Evolutionary conservation across 2,888 invertebrate genomes (phyloP), one percentile per base, ranked within the genome.

Genomic region (Strigamia maritima): DNA sequence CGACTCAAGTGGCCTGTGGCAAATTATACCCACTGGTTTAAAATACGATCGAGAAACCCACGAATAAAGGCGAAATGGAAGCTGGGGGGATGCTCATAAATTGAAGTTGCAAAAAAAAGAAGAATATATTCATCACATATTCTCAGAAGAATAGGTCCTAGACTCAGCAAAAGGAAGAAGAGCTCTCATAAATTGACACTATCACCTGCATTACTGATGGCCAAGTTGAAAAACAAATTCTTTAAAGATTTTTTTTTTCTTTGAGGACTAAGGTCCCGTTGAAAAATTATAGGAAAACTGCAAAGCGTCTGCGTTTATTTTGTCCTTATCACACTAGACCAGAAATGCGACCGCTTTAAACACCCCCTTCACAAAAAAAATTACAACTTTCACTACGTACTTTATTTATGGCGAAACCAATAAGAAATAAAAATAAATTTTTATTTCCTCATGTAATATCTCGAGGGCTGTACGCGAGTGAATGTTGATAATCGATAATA

Each of bases 211-310:
- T 65, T 65, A 65, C 60, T 22, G 60, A 65, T 65, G 60, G 60
- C 60, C 60, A 24, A 65, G 60, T 65, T 65, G 60, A 65, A 65
- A 65, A 65, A 65, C 60, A 65, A 65, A 65, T 65, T 65, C 60
- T 44, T 44, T 65, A 65, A 22, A 65, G 60, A 44, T n/a, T 14
- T 44, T 44, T 65, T 22, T 65, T 65, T 19, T 22, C 60, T 24
- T 22, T 22, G 22, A 65, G 22, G 19, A 24, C 12, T 65, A 8
- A 16, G 60, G 60, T 65, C 60, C 60, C 24, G 60, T 24, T 65
- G 60, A 65, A 65, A 65, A 65, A 65, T 65, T 65, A 65, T 65
- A 65, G 60, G 60, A 24, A 65, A 65, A 65, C 60, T 65, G 60
- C 60, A 65, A 65, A 24, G 60, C 14, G 60, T 24, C 60, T 65